These are phyloP conservation scores for Channallabes apus DNA, from an alignment of 2,797 vertebrate species.

Conservation along the genomic window DNA sequence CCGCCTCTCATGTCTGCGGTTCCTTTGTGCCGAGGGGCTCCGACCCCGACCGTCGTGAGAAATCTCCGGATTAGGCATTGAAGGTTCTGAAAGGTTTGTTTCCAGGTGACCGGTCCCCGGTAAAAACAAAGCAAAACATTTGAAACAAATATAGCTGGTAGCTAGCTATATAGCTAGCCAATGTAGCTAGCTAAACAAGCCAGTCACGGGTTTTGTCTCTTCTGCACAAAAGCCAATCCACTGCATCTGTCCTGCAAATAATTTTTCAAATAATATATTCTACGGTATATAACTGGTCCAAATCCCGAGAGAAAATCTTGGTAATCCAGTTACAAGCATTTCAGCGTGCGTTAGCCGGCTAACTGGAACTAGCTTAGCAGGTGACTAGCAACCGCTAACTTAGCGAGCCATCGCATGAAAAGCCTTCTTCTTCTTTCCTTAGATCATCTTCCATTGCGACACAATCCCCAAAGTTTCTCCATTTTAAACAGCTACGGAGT, in stretches of 20 bases:
- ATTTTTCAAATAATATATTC: conserved; percentile 19
- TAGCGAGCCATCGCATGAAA: conserved; percentile 51
- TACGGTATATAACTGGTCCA: conserved; percentile 19
- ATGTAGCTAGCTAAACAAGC: conserved; percentile 46
- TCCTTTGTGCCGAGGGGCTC: conserved; percentile 77
- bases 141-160: conserved; percentile 60
- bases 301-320: conserved; percentile 31
- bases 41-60: conserved; percentile 77
- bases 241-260: conserved; percentile 46
- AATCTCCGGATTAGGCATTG: conserved; percentile 82
- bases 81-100: conserved; percentile 38
- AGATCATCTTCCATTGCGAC: conserved; percentile 58
- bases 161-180: conserved; percentile 58
- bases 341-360: conserved; percentile 61
- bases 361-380: conserved; percentile 34
- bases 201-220: conserved; percentile 25
- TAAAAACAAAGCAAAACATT: conserved; percentile 71
- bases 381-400: conserved; percentile 50
- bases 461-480: conserved; percentile 51
- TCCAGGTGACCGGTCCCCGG: conserved; percentile 55
- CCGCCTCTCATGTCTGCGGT: conserved; percentile 71
- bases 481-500: conserved; percentile 25
- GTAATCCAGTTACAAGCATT: conserved; percentile 55
- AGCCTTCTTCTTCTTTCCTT: conserved; percentile 47
- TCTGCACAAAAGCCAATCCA: conserved; percentile 46